phyloP scores from a whole-genome alignment of 1,140 invertebrate species.

The Drosophila trapezifrons region DNA sequence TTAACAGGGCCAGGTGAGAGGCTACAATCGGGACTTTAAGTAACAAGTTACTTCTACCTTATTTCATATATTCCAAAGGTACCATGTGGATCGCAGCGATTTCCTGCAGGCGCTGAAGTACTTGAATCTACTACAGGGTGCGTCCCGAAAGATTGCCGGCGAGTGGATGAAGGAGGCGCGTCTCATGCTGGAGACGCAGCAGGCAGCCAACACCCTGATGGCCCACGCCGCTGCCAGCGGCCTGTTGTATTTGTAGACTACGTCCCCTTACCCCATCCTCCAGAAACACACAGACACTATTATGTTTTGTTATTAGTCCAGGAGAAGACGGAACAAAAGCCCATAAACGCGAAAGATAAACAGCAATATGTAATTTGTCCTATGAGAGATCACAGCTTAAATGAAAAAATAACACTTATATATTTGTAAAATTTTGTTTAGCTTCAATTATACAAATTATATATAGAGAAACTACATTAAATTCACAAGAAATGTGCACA shows the following conservation, averaged over 20 bases:
- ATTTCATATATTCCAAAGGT: conserved; percentile 85
- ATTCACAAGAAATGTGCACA: conserved; percentile 8
- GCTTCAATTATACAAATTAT: conserved; percentile 76
- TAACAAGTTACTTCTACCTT: neutral
- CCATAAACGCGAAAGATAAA: conserved; percentile 18
- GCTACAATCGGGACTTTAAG: neutral
- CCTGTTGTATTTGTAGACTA: conserved; percentile 87
- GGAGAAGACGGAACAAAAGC: conserved; percentile 27
- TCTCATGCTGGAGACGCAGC: conserved; percentile 94
- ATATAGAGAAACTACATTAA: conserved; percentile 55
- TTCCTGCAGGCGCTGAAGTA: conserved; percentile 93
- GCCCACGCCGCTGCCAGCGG: conserved; percentile 92
- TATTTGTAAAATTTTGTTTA: conserved; percentile 72
- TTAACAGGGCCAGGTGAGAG: conserved; percentile 92
- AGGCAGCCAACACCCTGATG: conserved; percentile 93
- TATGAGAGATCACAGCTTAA: conserved; percentile 27
- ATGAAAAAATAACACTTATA: conserved; percentile 36
- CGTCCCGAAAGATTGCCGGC: conserved; percentile 90
- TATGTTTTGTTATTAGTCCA: conserved; percentile 58
- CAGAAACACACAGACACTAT: conserved; percentile 17
- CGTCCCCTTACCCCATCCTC: conserved; percentile 36
- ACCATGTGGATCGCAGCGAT: conserved; percentile 93
- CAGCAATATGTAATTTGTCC: conserved; percentile 47
- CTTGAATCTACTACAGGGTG: conserved; percentile 95
- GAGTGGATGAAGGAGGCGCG: conserved; percentile 95